These are phyloP conservation scores for Diaphora mendica DNA, from an alignment of 2,888 invertebrate genomes.

Conservation along the genomic window DNA sequence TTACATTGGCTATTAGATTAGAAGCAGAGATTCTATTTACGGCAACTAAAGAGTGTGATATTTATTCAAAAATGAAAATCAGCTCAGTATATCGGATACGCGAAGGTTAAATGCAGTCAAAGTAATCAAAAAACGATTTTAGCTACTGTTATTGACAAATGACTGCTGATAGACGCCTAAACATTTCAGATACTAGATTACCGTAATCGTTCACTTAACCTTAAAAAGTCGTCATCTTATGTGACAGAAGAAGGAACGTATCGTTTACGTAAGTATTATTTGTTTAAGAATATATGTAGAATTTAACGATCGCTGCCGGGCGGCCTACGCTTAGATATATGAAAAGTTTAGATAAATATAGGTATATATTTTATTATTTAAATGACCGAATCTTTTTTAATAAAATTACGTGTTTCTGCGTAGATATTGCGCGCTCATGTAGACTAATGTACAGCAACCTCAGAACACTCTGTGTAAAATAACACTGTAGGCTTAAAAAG, in stretches of 20 bases:
- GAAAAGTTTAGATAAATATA: too few species aligned
- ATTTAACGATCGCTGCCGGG: too few species aligned
- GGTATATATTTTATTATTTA: too few species aligned
- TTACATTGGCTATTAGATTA: too few species aligned
- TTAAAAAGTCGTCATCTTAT: too few species aligned
- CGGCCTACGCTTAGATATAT: too few species aligned
- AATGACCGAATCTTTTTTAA: neutral
- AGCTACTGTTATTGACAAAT: constrained; percentile 24
- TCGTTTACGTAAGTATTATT: too few species aligned
- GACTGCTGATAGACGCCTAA: constrained; percentile 12
- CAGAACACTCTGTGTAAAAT: neutral
- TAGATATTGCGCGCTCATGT: neutral
- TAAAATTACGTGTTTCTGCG: neutral
- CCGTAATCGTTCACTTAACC: too few species aligned
- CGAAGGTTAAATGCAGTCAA: constrained; percentile 12
- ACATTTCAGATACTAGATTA: constrained; percentile 6
- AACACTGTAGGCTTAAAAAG: neutral
- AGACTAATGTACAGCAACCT: neutral
- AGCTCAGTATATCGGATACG: constrained; percentile 7
- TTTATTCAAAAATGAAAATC: constrained; percentile 7
- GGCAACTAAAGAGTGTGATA: neutral
- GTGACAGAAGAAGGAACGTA: too few species aligned
- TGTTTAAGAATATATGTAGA: too few species aligned
- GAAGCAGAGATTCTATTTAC: neutral
- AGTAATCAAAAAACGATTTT: constrained; percentile 38